Percentiles rank a stretch among this genome's conserved stretches.
phyloP scores from a whole-genome alignment of 1,140 invertebrate genomes.

The Xylocopa sonorina region DNA sequence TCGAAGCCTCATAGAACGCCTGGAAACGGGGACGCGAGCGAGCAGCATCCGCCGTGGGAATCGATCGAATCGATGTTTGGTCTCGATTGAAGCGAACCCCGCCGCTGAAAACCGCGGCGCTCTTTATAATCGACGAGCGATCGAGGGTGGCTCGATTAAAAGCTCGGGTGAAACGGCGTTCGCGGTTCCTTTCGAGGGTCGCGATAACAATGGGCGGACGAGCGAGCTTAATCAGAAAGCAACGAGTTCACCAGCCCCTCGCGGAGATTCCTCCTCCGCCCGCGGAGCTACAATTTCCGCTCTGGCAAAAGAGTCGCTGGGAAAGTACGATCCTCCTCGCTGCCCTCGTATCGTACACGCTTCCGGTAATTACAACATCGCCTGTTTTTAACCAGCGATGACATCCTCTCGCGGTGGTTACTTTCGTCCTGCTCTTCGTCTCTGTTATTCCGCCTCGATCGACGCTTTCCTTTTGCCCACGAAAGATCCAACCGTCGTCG shows the following conservation, averaged over 20 bases:
- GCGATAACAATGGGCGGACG: not conserved
- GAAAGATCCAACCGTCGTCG: too few species aligned
- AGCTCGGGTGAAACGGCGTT: not conserved
- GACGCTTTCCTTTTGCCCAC: too few species aligned
- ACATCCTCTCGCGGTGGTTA: too few species aligned
- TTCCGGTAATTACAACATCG: slow-evolving; percentile 16
- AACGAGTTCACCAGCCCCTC: not conserved
- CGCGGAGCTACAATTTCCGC: not conserved
- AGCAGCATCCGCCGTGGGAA: not conserved
- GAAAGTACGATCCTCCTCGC: not conserved
- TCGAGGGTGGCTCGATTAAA: not conserved
- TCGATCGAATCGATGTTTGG: not conserved
- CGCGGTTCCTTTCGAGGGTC: not conserved
- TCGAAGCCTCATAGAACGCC: not conserved
- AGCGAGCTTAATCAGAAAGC: not conserved
- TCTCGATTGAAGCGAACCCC: too few species aligned
- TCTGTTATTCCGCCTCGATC: too few species aligned
- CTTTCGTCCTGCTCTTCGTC: too few species aligned
- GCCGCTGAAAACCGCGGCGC: not conserved
- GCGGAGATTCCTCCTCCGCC: not conserved
- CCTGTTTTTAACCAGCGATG: too few species aligned
- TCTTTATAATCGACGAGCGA: not conserved
- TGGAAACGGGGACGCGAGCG: not conserved
- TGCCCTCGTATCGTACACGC: not conserved
- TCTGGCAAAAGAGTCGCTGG: not conserved